Evolutionary conservation across 1,140 invertebrate genomes (phyloP).

Genomic region (Diorhabda carinulata): DNA sequence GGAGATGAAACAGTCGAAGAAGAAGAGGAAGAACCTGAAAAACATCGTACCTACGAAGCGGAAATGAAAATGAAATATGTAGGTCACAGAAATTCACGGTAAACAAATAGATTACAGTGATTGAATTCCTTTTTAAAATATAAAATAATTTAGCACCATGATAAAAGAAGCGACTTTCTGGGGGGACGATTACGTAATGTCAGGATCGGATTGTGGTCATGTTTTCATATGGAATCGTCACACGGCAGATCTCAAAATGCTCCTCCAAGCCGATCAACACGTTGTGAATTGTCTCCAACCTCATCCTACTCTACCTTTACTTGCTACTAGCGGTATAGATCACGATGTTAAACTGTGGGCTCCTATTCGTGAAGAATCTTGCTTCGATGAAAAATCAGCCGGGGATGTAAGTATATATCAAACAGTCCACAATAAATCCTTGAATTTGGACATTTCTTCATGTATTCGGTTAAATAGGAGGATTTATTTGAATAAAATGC

Average conservation of each 20-base stretch:
- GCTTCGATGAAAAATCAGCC: conserved; percentile 65
- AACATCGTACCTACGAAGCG: conserved; percentile 39
- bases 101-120: conserved; percentile 21
- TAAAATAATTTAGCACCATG: conserved; percentile 64
- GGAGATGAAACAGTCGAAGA: conserved; percentile 28
- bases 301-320: conserved; percentile 74
- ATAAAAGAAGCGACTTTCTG: conserved; percentile 90
- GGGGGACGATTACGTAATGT: conserved; percentile 79
- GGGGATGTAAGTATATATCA: conserved; percentile 58
- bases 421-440: no score
- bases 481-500: no score
- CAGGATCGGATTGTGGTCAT: conserved; percentile 83
- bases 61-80: conserved; percentile 67
- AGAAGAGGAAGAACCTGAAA: conserved; percentile 24
- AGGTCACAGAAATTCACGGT: conserved; percentile 81
- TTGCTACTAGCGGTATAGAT: conserved; percentile 87
- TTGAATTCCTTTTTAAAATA: not conserved
- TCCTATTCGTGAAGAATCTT: conserved; percentile 57
- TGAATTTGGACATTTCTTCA: no score
- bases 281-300: conserved; percentile 87
- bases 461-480: no score
- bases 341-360: conserved; percentile 87
- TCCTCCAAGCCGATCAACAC: conserved; percentile 78
- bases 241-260: conserved; percentile 67
- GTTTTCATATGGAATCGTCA: conserved; percentile 67